A percentile compares a stretch with the other conserved stretches of the same genome.
Conservation (phyloP, 2,888 invertebrate species). For the Lordiphosa fenestrarum region DNA sequence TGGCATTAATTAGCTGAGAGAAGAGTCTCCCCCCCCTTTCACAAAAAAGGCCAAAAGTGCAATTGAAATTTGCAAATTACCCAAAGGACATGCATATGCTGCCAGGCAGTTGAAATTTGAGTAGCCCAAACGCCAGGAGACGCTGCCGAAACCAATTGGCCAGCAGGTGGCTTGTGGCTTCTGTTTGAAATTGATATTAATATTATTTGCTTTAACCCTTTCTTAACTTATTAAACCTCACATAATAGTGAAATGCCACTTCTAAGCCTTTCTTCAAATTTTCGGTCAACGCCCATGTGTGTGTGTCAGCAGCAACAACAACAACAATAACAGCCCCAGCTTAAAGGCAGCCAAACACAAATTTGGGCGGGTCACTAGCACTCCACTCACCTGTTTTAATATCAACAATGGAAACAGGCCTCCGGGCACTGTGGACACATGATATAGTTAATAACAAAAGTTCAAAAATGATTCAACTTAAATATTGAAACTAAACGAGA, state of each 20-base stretch:
- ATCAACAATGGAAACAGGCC: conserved; percentile 20
- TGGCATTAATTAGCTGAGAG: conserved; percentile 61
- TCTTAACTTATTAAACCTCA: neutral
- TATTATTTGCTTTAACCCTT: too few relatives aligned
- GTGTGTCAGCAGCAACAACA: conserved; percentile 50
- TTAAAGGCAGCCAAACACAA: conserved; percentile 48
- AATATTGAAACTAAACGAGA: conserved; percentile 49
- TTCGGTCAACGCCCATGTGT: conserved; percentile 77
- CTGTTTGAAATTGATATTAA: neutral
- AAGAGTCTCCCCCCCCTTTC: conserved; percentile 21
- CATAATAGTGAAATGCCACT: neutral
- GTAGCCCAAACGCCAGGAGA: conserved; percentile 12
- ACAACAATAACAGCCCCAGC: conserved; percentile 47
- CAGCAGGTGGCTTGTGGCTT: conserved; percentile 56
- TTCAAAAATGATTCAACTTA: conserved; percentile 57
- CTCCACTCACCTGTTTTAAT: conserved; percentile 46
- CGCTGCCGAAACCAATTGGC: conserved; percentile 48
- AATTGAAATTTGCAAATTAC: conserved; percentile 40
- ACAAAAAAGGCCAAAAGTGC: conserved; percentile 56
- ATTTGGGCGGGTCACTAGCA: conserved; percentile 59
- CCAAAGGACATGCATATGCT: conserved; percentile 17
- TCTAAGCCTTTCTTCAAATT: conserved; percentile 23
- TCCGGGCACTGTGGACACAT: conserved; percentile 36
- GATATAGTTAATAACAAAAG: conserved; percentile 47
- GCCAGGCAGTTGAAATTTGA: conserved; percentile 51